Base-by-base conservation (phyloP, 2,113 vertebrate species). In the Fulica atra region DNA sequence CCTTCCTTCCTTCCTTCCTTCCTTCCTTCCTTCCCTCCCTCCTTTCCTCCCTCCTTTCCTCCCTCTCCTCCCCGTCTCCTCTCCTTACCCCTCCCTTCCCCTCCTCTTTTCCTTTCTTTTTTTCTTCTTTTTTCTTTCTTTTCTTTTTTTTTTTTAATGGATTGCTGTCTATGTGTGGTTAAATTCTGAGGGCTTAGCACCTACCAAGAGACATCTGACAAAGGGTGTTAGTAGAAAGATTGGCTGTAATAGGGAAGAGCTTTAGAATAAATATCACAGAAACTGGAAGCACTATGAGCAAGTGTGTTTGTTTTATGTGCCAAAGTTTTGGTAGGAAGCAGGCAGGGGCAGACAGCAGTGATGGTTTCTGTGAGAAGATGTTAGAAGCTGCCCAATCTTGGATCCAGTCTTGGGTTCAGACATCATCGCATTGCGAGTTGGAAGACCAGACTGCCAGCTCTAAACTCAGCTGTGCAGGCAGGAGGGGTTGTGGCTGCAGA, bases 341-440 rank as follows among this genome's bases (percentile, higher is more conserved):
- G 3, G 46, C 46, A 48, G 18, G 46, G 28, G 13, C 5, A 24
- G 25, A 20, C 29, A 56, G 35, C 16, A 51, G 13, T 6, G 9
- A 35, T 9, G 20, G 5, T 25, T 90, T 77, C 56, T 70, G 64
- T n/a, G 20, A 76, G 54, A 82, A 89, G 33, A 68, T 28, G 44
- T 6, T 8, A 59, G 44, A 40, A 81, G 8, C 56, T 70, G 46
- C 20, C 17, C 21, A 10, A 2, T 38, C 6, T 63, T 2, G 0
- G 33, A 63, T 46, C 46, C 46, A 46, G 46, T 46, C 46, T 46
- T 46, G 46, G 46, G 19, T 35, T 79, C 33, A 74, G 73, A 11
- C 10, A 36, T 3, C 2, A 7, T 17, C 3, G 11, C 9, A 42
- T 1, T 1, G 8, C 0, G 1, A 70, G 25, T 18, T 35, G 7